Percentiles rank a stretch among this genome's conserved stretches.
Conservation (phyloP, 2,888 invertebrate species). For the Aphodius sticticus region DNA sequence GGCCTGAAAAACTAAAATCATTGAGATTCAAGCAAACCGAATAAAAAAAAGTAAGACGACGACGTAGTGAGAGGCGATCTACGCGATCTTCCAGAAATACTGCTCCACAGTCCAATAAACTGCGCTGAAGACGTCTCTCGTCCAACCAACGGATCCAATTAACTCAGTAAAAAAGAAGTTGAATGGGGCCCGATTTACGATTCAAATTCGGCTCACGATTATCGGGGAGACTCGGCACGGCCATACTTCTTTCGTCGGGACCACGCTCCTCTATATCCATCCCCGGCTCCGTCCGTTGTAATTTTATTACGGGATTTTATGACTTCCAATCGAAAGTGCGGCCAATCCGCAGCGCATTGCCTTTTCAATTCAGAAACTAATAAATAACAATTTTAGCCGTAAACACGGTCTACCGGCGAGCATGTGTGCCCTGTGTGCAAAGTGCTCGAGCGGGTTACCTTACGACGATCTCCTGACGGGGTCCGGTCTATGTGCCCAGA, state of each 20-base stretch:
- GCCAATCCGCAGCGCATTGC: slow-evolving; percentile 35
- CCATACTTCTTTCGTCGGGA: background rate
- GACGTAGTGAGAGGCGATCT: slow-evolving; percentile 11
- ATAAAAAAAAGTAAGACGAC: background rate
- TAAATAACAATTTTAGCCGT: slow-evolving; percentile 38
- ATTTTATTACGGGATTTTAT: slow-evolving; percentile 37
- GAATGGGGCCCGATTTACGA: slow-evolving; percentile 22
- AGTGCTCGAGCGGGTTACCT: slow-evolving; percentile 22
- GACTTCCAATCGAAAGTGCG: slow-evolving; percentile 33
- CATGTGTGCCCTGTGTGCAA: slow-evolving; percentile 32
- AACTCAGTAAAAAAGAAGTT: slow-evolving; percentile 20
- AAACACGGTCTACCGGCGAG: slow-evolving; percentile 32
- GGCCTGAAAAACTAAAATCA: background rate
- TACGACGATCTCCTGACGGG: background rate
- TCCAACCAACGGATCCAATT: slow-evolving; percentile 19
- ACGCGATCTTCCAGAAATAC: slow-evolving; percentile 5
- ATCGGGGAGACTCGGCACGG: slow-evolving; percentile 12
- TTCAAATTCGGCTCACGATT: slow-evolving; percentile 25
- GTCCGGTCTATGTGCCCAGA: background rate
- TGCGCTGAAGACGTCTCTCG: background rate
- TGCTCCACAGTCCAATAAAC: background rate
- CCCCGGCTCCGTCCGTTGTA: slow-evolving; percentile 27
- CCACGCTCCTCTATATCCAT: slow-evolving; percentile 4
- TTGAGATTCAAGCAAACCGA: slow-evolving; percentile 8
- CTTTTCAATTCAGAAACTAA: slow-evolving; percentile 36